Conservation (phyloP, 2,888 invertebrate genomes). For the Macrophya alboannulata region DNA sequence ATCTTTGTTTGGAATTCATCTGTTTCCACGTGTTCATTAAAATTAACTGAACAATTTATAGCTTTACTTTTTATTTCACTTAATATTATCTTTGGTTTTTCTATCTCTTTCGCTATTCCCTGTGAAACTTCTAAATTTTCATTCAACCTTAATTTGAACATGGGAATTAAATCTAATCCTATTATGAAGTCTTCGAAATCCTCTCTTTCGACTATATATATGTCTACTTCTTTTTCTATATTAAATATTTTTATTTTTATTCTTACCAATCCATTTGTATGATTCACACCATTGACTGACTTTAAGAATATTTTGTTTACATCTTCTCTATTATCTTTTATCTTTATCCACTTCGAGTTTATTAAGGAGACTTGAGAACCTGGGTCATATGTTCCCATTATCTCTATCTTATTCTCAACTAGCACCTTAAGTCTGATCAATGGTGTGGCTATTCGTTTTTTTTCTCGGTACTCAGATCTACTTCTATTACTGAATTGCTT, state of each 20-base stretch:
- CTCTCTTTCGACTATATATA: constrained; percentile 57
- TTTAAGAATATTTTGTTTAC: constrained; percentile 60
- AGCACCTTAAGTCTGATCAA: constrained; percentile 59
- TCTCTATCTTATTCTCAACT: constrained; percentile 58
- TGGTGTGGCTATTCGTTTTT: constrained; percentile 62
- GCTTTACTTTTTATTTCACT: constrained; percentile 5
- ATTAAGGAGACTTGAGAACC: constrained; percentile 63
- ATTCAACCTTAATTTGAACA: constrained; percentile 62
- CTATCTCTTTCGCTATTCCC: constrained; percentile 57
- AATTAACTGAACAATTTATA: constrained; percentile 41
- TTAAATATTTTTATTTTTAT: constrained; percentile 61
- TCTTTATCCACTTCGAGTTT: constrained; percentile 63
- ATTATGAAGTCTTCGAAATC: constrained; percentile 62
- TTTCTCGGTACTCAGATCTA: constrained; percentile 59
- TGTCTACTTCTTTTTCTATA: constrained; percentile 58
- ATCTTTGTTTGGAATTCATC: constrained; percentile 47
- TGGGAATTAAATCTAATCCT: constrained; percentile 62
- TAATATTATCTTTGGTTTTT: constrained; percentile 34
- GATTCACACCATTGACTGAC: constrained; percentile 61
- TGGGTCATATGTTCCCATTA: constrained; percentile 63
- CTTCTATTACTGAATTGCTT: constrained; percentile 64
- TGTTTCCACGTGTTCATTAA: constrained; percentile 49
- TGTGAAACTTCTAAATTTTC: constrained; percentile 61
- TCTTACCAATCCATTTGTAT: constrained; percentile 60
- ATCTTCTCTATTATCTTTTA: constrained; percentile 61